Conservation (phyloP, 1,140 invertebrate species). For the Melanaphis sacchari region DNA sequence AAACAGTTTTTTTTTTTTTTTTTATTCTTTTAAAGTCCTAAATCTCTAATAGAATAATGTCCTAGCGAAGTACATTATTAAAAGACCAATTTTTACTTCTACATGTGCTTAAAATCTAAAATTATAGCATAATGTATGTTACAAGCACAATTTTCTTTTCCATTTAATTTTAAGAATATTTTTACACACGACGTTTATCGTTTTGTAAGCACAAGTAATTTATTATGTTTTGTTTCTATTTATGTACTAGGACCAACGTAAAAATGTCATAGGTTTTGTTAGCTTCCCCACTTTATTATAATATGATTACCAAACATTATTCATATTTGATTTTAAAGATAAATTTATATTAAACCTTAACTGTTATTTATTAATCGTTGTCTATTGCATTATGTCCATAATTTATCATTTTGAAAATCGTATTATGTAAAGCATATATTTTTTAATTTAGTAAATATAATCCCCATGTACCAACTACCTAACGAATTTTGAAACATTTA, state of each 20-base stretch:
- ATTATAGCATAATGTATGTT: not conserved
- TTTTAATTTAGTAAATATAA: not conserved
- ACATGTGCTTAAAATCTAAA: not conserved
- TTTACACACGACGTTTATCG: constrained; percentile 21
- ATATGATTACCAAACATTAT: not conserved
- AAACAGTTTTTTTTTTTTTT: not conserved
- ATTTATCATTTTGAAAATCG: not conserved
- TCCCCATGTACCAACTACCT: not conserved
- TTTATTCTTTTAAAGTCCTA: too few relatives aligned
- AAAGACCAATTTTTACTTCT: not conserved
- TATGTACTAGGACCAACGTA: constrained; percentile 12
- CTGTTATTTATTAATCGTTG: not conserved
- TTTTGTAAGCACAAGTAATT: constrained; percentile 1
- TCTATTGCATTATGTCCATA: not conserved
- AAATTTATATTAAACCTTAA: not conserved
- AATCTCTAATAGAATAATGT: not conserved
- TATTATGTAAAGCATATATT: not conserved
- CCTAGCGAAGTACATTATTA: not conserved
- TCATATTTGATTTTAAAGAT: not conserved
- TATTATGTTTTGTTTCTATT: constrained; percentile 36
- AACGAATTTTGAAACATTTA: not conserved
- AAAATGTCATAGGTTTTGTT: constrained; percentile 9
- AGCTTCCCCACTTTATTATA: too few relatives aligned
- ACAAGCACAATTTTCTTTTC: not conserved
- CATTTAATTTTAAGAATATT: constrained; percentile 27